Base-by-base conservation (phyloP, 2,113 vertebrate genomes). In the Spea multiplicata region DNA sequence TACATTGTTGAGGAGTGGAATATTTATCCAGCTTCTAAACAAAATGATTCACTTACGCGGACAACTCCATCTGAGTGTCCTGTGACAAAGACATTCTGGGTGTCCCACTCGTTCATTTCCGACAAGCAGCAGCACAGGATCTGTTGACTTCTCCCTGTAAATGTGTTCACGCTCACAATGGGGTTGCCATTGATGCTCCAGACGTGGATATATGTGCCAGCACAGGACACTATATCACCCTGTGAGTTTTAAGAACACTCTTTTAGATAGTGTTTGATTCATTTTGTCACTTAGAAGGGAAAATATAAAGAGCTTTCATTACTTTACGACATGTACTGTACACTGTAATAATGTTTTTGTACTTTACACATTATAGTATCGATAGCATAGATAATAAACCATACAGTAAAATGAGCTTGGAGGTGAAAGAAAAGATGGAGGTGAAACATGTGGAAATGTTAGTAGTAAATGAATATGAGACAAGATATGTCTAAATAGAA, bases 151-250 rank as follows among this genome's bases (percentile, higher is more conserved):
- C 95, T 90, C 1, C 97, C 97, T 0, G 97, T 98, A 90, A 98
- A 99, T 0, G 97, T 98, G 90, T 98, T 99, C 0, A 95, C 95
- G 1, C 97, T 99, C 82, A 97, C 93, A 0, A 97, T 88, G 0
- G 97, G 97, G 84, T 94, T 97, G 81, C 97, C 97, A 0, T 99
- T 99, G 47, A 99, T 99, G 90, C 97, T 99, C 97, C 97, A 99
- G 66, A 99, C 93, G 0, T 99, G 96, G 82, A 99, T 97, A 65
- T 97, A 93, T 0, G 96, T 99, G 30, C 97, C 97, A 0, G 97
- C 96, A 4, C 96, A 95, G 0, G 97, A 99, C 49, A 99, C 96
- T 0, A 99, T 94, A 78, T 99, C 97, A 3, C 97, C 97, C 97
- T 99, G 84, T 0, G 80, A 52, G 30, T 30, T 30, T 30, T 2